Conservation (phyloP, 2,113 vertebrate species). For the Geococcyx californianus region DNA sequence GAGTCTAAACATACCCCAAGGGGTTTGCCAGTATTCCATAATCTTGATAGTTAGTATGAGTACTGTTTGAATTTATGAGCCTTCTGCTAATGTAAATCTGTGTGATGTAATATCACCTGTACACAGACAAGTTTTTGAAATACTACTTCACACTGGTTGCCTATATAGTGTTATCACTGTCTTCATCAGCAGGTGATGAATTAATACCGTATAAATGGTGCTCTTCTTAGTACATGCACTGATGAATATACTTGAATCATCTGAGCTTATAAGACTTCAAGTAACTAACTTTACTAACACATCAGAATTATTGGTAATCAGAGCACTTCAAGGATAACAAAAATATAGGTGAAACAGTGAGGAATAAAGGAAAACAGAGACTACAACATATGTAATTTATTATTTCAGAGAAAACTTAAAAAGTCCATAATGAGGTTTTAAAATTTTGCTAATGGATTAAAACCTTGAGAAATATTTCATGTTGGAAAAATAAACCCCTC, state of each 20-base stretch:
- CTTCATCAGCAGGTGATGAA: not conserved
- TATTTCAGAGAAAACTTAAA: not conserved
- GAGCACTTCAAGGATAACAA: not conserved
- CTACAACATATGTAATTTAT: accelerated
- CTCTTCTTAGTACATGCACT: not conserved
- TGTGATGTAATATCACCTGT: not conserved
- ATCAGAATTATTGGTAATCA: not conserved
- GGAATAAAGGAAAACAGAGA: not conserved
- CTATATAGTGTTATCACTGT: not conserved
- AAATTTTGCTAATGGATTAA: not conserved
- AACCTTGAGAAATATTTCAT: not conserved
- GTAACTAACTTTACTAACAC: not conserved
- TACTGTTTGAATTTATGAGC: constrained; percentile 11
- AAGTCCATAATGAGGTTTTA: not conserved
- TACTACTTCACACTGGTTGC: not conserved
- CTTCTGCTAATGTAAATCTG: not conserved
- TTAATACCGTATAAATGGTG: not conserved
- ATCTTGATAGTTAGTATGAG: constrained; percentile 13
- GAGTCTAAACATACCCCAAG: not conserved
- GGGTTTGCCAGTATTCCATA: not conserved
- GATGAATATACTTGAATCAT: not conserved
- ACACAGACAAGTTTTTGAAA: not conserved
- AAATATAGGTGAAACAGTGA: not conserved
- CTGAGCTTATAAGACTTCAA: not conserved
- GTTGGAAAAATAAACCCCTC: not conserved